Evolutionary conservation across 2,888 invertebrate species (phyloP), one percentile per base, ranked within the genome.

Genomic region (Biston betularia): DNA sequence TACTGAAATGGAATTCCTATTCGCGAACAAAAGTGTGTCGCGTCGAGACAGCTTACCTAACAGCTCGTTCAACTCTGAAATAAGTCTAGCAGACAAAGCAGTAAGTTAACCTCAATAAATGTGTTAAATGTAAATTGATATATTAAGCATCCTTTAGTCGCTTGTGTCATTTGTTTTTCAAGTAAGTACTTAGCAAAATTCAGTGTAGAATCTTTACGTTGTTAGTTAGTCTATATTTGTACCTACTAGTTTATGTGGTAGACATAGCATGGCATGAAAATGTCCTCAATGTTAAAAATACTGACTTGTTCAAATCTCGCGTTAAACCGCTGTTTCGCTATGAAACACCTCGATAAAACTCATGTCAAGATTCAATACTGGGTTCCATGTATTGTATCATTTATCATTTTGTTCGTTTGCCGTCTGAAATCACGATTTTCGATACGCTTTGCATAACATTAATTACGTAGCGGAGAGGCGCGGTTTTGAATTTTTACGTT

Each of bases 1-100:
- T 67, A 90, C 88, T 0, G 93, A 93, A 73, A 92, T 93, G 92
- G 89, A 92, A 76, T 88, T 81, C 71, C 84, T 92, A 8, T 90
- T 93, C 76, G 76, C 82, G 34, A 85, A 80, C 69, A 84, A 86
- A 64, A 82, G 78, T 63, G 64, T 79, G 45, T 80, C 83, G 63
- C 84, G 88, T 12, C 83, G 90, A 12, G 89, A 89, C 76, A 88
- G 88, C 75, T 84, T 82, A 65, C 90, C 89, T 1, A 86, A 84
- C 75, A 86, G 79, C 69, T 80, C 89, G 63, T 81, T 78, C 72
- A 81, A 80, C 70, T 78, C 85, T 0, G 86, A 86, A 4, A 74
- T 86, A 66, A 86, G 84, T 65, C 76, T 85, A n/a, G 81, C 84
- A 40, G 90, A 92, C 34, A 91, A 89, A 82, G 83, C 90, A 63